Conservation (phyloP, 2,888 invertebrate genomes). For the Xestobium rufovillosum region DNA sequence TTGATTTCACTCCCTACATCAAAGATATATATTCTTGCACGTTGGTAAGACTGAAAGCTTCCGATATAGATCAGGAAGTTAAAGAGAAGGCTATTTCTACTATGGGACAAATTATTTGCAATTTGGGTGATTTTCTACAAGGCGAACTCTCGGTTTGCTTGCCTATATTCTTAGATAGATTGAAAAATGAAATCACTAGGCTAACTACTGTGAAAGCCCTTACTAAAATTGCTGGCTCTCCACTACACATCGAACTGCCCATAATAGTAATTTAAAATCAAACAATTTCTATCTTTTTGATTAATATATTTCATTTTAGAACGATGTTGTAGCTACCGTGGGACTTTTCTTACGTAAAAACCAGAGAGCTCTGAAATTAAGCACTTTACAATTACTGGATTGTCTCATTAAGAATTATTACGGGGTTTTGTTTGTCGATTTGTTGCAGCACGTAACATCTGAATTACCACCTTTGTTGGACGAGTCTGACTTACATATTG, state of each 20-base stretch:
- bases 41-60: slow-evolving; percentile 76
- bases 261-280: slow-evolving; percentile 55
- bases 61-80: slow-evolving; percentile 98
- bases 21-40: slow-evolving; percentile 78
- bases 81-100: slow-evolving; percentile 97
- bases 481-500: slow-evolving; percentile 94
- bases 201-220: slow-evolving; percentile 93
- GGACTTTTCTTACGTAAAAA: slow-evolving; percentile 95
- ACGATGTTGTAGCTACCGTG: slow-evolving; percentile 83
- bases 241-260: slow-evolving; percentile 76
- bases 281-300: slow-evolving; percentile 10
- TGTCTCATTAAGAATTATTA: slow-evolving; percentile 87
- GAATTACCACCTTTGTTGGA: slow-evolving; percentile 87
- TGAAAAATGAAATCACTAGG: slow-evolving; percentile 95
- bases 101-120: slow-evolving; percentile 90
- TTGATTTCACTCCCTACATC: slow-evolving; percentile 74
- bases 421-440: slow-evolving; percentile 51
- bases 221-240: slow-evolving; percentile 88
- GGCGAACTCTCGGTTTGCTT: slow-evolving; percentile 77
- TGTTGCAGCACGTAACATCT: slow-evolving; percentile 68
- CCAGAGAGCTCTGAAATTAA: slow-evolving; percentile 87
- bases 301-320: slow-evolving; percentile 42
- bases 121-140: slow-evolving; percentile 79
- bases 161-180: slow-evolving; percentile 89
- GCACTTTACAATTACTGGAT: slow-evolving; percentile 82